phyloP scores from a whole-genome alignment of 2,113 vertebrate species.

The Dendropsophus ebraccatus region DNA sequence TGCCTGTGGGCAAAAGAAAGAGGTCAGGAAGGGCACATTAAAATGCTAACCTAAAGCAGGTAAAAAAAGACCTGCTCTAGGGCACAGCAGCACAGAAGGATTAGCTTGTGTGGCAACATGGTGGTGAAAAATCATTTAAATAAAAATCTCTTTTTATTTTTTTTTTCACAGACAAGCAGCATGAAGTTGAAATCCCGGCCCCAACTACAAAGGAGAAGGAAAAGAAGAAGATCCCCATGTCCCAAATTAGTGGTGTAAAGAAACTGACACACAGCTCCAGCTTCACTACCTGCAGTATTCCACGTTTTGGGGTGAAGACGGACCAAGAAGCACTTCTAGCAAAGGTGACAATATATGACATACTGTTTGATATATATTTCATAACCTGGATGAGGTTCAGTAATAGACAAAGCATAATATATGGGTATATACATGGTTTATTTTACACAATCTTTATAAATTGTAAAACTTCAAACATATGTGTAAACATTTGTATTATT shows the following conservation, averaged over 20 bases:
- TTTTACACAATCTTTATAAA: background rate
- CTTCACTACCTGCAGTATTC: conserved; percentile 75
- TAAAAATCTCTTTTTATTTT: background rate
- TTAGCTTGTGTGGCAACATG: too few relatives aligned
- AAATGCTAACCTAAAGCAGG: too few relatives aligned
- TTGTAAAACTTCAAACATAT: too few relatives aligned
- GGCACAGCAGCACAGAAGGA: too few relatives aligned
- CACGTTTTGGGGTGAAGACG: conserved; percentile 85
- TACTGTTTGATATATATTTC: too few relatives aligned
- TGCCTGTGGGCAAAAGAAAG: too few relatives aligned
- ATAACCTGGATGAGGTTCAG: too few relatives aligned
- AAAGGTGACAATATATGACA: too few relatives aligned
- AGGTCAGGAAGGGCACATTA: too few relatives aligned
- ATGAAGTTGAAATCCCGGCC: conserved; percentile 89
- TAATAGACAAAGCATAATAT: background rate
- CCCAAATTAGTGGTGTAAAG: conserved; percentile 85
- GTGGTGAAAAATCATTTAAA: too few relatives aligned
- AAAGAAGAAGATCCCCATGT: conserved; percentile 81
- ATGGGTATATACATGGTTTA: too few relatives aligned
- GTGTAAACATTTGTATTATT: background rate
- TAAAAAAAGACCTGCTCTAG: too few relatives aligned
- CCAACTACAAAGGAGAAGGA: conserved; percentile 79
- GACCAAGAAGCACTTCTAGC: conserved; percentile 82
- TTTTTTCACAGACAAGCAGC: conserved; percentile 81
- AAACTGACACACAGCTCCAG: conserved; percentile 76